These are phyloP conservation scores for Phrynosoma platyrhinos DNA, from an alignment of 2,113 vertebrate genomes.

Conservation along the genomic window DNA sequence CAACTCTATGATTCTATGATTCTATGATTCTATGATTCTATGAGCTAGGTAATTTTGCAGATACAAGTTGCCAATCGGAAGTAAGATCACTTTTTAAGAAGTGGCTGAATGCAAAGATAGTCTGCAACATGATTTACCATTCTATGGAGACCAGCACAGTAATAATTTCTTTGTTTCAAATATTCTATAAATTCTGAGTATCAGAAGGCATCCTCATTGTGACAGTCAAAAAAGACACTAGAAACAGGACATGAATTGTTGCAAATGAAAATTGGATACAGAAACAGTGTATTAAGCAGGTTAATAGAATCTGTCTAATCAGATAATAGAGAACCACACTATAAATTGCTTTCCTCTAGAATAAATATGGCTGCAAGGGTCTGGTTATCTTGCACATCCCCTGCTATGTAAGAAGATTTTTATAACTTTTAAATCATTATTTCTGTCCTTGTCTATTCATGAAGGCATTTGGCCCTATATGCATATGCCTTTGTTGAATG, in stretches of 20 bases:
- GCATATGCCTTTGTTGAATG: constrained; percentile 47
- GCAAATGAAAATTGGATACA: constrained; percentile 45
- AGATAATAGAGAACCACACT: constrained; percentile 38
- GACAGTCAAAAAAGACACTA: constrained; percentile 35
- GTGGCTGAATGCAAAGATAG: not conserved
- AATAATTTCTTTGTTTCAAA: constrained; percentile 44
- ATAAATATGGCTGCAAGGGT: constrained; percentile 35
- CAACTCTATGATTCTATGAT: too few species aligned
- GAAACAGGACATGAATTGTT: constrained; percentile 42
- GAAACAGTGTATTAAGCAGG: constrained; percentile 23
- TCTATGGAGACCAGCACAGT: not conserved
- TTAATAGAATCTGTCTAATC: constrained; percentile 65
- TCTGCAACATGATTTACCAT: constrained; percentile 35
- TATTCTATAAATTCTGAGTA: constrained; percentile 36
- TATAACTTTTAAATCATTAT: constrained; percentile 12
- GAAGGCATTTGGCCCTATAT: constrained; percentile 27
- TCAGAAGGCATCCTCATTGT: constrained; percentile 43
- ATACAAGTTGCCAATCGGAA: constrained; percentile 34
- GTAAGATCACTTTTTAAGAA: constrained; percentile 8
- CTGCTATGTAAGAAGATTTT: not conserved
- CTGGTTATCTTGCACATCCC: constrained; percentile 29
- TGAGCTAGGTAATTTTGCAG: not conserved
- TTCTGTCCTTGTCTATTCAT: constrained; percentile 31
- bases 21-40: too few species aligned
- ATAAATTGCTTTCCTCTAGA: constrained; percentile 56